A percentile compares a stretch with the other conserved stretches of the same genome.
These are phyloP conservation scores for Brachynemurus nebulosus DNA, from an alignment of 2,888 invertebrate species.

Conservation along the genomic window DNA sequence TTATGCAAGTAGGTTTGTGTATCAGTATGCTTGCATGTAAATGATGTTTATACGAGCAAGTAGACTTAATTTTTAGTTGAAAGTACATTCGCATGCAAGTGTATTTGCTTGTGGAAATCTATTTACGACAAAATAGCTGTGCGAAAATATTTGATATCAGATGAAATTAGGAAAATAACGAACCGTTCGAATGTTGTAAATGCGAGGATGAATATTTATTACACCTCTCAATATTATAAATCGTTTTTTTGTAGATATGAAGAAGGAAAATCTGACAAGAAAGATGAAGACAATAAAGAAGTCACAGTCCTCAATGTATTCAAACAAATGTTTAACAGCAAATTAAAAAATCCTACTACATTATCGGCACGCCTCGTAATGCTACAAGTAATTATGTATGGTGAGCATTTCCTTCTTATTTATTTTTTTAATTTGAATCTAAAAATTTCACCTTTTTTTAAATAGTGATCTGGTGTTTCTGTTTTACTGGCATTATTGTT, in stretches of 20 bases:
- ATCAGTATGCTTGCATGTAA: too few species aligned
- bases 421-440: conserved; percentile 7
- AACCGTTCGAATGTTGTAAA: too few species aligned
- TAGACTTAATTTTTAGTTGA: too few species aligned
- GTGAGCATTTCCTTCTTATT: conserved; percentile 25
- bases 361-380: conserved; percentile 35
- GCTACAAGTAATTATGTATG: conserved; percentile 35
- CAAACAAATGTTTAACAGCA: conserved; percentile 33
- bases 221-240: neutral
- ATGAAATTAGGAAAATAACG: too few species aligned
- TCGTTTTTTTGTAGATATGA: conserved; percentile 27
- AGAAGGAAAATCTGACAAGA: conserved; percentile 28
- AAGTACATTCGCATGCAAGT: too few species aligned
- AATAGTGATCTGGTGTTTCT: conserved; percentile 27
- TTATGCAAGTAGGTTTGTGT: too few species aligned
- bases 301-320: conserved; percentile 24
- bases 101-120: too few species aligned
- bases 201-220: too few species aligned
- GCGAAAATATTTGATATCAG: too few species aligned
- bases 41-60: too few species aligned
- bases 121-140: too few species aligned
- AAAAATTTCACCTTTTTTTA: conserved; percentile 17
- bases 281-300: conserved; percentile 25
- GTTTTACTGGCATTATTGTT: conserved; percentile 27
- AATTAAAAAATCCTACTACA: conserved; percentile 29